Percentiles rank a stretch among this genome's conserved stretches.
phyloP scores from a whole-genome alignment of 2,113 vertebrate genomes.

The Trematomus loennbergii region DNA sequence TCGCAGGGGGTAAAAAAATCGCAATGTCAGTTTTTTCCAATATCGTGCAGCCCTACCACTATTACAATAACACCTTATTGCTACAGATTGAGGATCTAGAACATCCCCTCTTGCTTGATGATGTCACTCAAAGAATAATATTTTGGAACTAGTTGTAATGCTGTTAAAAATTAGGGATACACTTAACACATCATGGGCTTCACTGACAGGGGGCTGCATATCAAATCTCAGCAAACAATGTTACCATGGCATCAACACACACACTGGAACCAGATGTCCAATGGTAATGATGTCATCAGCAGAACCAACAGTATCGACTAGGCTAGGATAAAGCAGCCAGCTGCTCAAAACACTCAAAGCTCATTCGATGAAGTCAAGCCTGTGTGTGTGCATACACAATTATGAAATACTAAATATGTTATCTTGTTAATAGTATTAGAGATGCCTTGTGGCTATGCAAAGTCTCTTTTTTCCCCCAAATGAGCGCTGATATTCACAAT shows the following conservation, averaged over 20 bases:
- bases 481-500: too few relatives aligned
- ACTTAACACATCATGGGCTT: constrained; percentile 16
- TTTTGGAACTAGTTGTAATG: background rate
- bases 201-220: background rate
- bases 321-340: constrained; percentile 52
- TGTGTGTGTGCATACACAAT: background rate
- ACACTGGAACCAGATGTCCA: constrained; percentile 64
- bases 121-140: background rate
- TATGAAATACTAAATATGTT: background rate
- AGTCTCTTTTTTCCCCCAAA: background rate
- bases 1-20: too few relatives aligned
- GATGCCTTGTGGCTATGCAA: background rate
- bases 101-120: background rate
- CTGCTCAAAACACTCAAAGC: constrained; percentile 19
- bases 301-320: constrained; percentile 51
- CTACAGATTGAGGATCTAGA: background rate
- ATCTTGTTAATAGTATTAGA: background rate
- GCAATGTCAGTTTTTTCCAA: too few relatives aligned
- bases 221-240: constrained; percentile 24
- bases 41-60: too few relatives aligned
- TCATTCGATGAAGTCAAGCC: background rate
- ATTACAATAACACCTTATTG: background rate
- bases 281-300: constrained; percentile 69
- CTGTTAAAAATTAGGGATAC: background rate
- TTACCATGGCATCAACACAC: constrained; percentile 22